phyloP scores from a whole-genome alignment of 2,888 invertebrate genomes.

The Adela reaumurella region DNA sequence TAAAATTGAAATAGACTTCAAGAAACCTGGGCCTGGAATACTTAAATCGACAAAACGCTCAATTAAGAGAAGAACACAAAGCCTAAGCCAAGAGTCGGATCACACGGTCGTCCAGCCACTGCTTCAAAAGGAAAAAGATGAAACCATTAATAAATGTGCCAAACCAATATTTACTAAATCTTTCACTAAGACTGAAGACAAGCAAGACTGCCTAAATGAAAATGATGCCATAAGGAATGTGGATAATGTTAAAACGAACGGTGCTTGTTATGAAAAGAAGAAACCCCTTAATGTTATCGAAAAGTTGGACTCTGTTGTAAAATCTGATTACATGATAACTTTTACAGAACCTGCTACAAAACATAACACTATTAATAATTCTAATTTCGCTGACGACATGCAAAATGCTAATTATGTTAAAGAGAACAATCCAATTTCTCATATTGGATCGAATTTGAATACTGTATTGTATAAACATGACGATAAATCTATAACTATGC shows the following conservation, averaged over 20 bases:
- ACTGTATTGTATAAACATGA: conserved; percentile 17
- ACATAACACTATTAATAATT: neutral
- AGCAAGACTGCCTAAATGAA: conserved; percentile 6
- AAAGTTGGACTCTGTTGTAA: too few species aligned
- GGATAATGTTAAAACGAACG: neutral
- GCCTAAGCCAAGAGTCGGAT: conserved; percentile 34
- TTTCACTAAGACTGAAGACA: conserved; percentile 31
- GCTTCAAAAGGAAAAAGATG: conserved; percentile 32
- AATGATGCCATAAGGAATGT: neutral
- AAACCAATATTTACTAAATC: conserved; percentile 32
- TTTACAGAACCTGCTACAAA: neutral
- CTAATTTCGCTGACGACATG: neutral
- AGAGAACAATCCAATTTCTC: conserved; percentile 23
- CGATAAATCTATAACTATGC: conserved; percentile 17
- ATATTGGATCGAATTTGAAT: too few species aligned
- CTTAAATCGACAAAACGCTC: conserved; percentile 43
- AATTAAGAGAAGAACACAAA: conserved; percentile 36
- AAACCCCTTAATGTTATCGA: too few species aligned
- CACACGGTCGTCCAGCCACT: conserved; percentile 43
- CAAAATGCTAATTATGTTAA: conserved; percentile 18
- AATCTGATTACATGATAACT: neutral
- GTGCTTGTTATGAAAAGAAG: neutral
- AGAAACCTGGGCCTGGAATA: conserved; percentile 37
- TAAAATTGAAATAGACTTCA: conserved; percentile 39
- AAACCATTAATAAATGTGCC: conserved; percentile 34